Evolutionary conservation across 2,113 vertebrate genomes (phyloP), one percentile per base, ranked within the genome.

Genomic region (Podarcis muralis): DNA sequence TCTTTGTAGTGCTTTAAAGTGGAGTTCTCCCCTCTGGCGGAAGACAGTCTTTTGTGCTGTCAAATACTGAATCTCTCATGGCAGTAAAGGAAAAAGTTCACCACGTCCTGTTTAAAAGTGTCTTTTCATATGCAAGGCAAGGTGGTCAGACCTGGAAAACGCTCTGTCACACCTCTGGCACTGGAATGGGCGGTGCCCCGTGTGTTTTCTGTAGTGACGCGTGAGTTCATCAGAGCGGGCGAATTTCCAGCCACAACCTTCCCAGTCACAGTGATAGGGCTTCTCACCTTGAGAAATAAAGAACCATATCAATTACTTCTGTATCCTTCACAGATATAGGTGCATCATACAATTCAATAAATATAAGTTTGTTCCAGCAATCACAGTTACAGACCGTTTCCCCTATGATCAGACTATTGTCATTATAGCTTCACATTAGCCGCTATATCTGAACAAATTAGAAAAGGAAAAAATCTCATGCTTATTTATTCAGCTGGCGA

Each of bases 221-320:
- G 99, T 99, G 92, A 99, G 98, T 97, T 99, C 99, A 93, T 99
- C 99, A 0, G 99, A 99, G 94, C 99, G 98, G 92, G 99, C 99
- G 84, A 99, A 99, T 94, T 99, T 99, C 99, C 99, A 99, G 87
- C 99, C 99, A 0, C 99, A 99, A 91, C 99, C 99, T 84, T 99
- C 99, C 99, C 99, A 99, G 95, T 99, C 99, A 96, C 99, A 99
- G 97, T 99, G 98, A 96, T 99, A 99, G 78, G 99, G 99, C 93
- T 99, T 99, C 96, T 99, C 99, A 95, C 99, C 99, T 99, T 90
- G 1, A 88, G 81, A 90, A 81, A 43, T 1, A 86, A 81, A 15
- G 22, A 87, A 68, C 9, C 62, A 53, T 0, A 0, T 76, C 57
- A 83, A 30, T 87, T 48, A 6, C 0, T 7, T 91, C 65, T 83